Evolutionary conservation across 1,140 invertebrate genomes (phyloP).

Genomic region (Bombus polaris): DNA sequence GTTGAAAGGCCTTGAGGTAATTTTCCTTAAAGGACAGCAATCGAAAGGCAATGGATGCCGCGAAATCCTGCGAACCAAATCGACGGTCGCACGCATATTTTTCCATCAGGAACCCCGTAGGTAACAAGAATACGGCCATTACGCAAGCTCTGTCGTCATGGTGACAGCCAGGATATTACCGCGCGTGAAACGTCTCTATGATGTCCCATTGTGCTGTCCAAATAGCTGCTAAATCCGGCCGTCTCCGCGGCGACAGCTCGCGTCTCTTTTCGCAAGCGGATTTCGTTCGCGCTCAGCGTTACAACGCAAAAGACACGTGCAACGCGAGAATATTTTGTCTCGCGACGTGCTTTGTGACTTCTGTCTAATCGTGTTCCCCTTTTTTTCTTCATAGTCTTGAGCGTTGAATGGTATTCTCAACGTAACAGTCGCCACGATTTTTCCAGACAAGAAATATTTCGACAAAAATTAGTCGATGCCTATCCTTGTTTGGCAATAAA

Average conservation of each 20-base stretch:
- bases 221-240: constrained; percentile 30
- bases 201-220: constrained; percentile 30
- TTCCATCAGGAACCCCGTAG: neutral
- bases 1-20: neutral
- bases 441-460: no score
- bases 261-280: constrained; percentile 16
- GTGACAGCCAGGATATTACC: constrained; percentile 33
- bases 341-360: neutral
- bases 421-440: no score
- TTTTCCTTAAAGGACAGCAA: neutral
- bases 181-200: constrained; percentile 26
- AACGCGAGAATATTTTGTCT: neutral
- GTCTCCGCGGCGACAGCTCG: constrained; percentile 14
- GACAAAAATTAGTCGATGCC: no score
- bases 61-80: no score
- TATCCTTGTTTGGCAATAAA: no score
- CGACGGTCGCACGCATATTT: neutral
- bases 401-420: no score
- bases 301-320: neutral
- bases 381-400: neutral
- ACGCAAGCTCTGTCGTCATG: constrained; percentile 24
- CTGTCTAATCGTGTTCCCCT: neutral
- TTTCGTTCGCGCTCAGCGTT: neutral
- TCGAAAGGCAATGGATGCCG: no score
- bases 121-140: constrained; percentile 19